These are phyloP conservation scores for Dicrurus megarhynchus DNA, from an alignment of 2,113 vertebrate species.

Conservation along the genomic window DNA sequence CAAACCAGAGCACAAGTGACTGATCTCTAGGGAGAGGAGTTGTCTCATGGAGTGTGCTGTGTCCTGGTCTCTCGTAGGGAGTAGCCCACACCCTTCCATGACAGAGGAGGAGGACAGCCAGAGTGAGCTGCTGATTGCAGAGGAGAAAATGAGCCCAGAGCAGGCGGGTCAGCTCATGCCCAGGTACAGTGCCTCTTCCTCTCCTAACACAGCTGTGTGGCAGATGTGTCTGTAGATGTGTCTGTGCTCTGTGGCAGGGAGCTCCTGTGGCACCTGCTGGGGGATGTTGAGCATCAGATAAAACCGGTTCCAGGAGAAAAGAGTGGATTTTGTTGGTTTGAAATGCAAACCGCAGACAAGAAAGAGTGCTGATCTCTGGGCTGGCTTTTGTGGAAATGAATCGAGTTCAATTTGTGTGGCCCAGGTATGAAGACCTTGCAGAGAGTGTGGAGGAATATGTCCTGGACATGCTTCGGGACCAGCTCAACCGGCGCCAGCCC, in stretches of 20 bases:
- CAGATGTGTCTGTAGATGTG: not conserved
- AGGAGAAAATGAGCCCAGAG: constrained; percentile 96
- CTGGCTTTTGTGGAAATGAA: not conserved
- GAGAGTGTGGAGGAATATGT: constrained; percentile 98
- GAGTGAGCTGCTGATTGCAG: constrained; percentile 91
- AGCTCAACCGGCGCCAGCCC: constrained; percentile 93
- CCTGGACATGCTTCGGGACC: constrained; percentile 91
- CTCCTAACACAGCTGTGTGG: accelerated
- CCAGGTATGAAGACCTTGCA: constrained; percentile 91
- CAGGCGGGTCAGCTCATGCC: constrained; percentile 95
- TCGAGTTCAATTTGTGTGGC: not conserved
- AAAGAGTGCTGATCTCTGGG: not conserved
- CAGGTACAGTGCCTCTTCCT: constrained; percentile 73
- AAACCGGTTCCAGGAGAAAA: not conserved
- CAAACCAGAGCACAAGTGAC: accelerated
- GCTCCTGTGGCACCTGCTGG: not conserved
- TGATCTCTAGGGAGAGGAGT: not conserved
- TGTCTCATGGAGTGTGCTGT: not conserved
- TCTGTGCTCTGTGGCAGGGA: not conserved
- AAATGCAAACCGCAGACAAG: accelerated
- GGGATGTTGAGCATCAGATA: not conserved
- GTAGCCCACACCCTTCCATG: constrained; percentile 93
- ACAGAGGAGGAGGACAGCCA: constrained; percentile 97
- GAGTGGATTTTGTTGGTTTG: not conserved
- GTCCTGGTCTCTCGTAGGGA: constrained; percentile 74